Percentiles rank a stretch among this genome's conserved stretches.
phyloP scores from a whole-genome alignment of 1,140 invertebrate species.

The Drosophila bipectinata region DNA sequence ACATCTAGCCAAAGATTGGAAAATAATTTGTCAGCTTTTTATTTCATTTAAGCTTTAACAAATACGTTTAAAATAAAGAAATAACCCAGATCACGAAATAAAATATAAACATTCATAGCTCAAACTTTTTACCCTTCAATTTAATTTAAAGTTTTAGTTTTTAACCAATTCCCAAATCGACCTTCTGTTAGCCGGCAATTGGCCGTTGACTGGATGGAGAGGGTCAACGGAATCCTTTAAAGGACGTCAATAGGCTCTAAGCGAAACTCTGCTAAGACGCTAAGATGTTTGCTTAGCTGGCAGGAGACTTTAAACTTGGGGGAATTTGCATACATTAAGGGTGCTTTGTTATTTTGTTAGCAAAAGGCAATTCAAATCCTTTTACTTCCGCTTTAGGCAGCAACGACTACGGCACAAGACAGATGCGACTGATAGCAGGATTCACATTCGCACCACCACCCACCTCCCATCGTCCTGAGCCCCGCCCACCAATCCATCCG shows the following conservation, averaged over 20 bases:
- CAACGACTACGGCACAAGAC: constrained; percentile 48
- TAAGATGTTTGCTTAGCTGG: constrained; percentile 68
- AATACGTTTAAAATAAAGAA: not conserved
- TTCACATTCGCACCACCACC: constrained; percentile 51
- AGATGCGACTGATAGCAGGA: constrained; percentile 77
- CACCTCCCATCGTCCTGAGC: not conserved
- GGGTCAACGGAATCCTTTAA: constrained; percentile 15
- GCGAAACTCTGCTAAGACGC: constrained; percentile 31
- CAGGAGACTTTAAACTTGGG: constrained; percentile 65
- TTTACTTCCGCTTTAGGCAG: constrained; percentile 77
- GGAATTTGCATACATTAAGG: constrained; percentile 75
- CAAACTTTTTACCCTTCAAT: not conserved
- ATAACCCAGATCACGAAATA: not conserved
- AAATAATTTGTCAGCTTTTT: too few species aligned
- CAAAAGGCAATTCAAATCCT: constrained; percentile 76
- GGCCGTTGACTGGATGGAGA: constrained; percentile 23
- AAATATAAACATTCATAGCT: not conserved
- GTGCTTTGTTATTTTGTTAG: constrained; percentile 61
- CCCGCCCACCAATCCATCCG: constrained; percentile 1
- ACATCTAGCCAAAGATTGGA: too few species aligned
- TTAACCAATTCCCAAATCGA: constrained; percentile 20
- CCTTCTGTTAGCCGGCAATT: constrained; percentile 31
- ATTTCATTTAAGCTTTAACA: too few species aligned
- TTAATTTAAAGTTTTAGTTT: constrained; percentile 25
- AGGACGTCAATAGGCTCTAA: constrained; percentile 17